Base-by-base conservation (phyloP, 1,140 invertebrate species). In the Stegodyphus dumicola region DNA sequence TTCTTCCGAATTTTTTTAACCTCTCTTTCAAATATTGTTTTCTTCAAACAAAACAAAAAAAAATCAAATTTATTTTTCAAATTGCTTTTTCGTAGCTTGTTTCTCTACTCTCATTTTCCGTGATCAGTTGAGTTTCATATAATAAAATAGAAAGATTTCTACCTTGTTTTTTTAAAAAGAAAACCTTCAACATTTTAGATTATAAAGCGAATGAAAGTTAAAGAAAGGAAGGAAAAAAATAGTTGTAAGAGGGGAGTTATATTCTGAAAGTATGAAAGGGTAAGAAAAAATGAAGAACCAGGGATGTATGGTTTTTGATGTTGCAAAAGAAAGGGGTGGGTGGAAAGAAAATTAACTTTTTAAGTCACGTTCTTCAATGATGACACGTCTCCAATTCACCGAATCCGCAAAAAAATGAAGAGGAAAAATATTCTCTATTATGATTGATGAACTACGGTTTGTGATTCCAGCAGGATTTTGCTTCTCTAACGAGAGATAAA, bases 331-430 rank as follows among this genome's bases (percentile, higher is more conserved):
- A 79, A 79, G 65, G 33, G 33, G 33, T 48, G 52, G 9, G 33
- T 33, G 48, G 51, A 79, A 79, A 67, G 70, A 79, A 79, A 79
- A 79, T 79, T 79, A 79, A 79, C 77, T 79, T 79, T 70, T 79
- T 70, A 79, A 79, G 77, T 79, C 77, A 79, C 77, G 77, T 79
- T n/a, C 54, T 70, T 67, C 52, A 15, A 56, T 56, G 52, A 79
- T 71, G 77, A 79, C 77, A 79, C 77, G 77, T 79, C 65, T 79
- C 48, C 77, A 67, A 71, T 70, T 79, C 54, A 67, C 67, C 54
- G 77, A 79, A 79, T 79, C 56, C 70, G 67, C 51, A 79, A 79
- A 33, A 66, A 67, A 18, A 54, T 52, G 67, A 10, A 54, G 15
- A 79, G 65, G n/a, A 66, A 69, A 17, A 15, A 48, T 79, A 66